Evolutionary conservation across 2,113 vertebrate genomes (phyloP).

Genomic region (Hippocampus guttulatus): DNA sequence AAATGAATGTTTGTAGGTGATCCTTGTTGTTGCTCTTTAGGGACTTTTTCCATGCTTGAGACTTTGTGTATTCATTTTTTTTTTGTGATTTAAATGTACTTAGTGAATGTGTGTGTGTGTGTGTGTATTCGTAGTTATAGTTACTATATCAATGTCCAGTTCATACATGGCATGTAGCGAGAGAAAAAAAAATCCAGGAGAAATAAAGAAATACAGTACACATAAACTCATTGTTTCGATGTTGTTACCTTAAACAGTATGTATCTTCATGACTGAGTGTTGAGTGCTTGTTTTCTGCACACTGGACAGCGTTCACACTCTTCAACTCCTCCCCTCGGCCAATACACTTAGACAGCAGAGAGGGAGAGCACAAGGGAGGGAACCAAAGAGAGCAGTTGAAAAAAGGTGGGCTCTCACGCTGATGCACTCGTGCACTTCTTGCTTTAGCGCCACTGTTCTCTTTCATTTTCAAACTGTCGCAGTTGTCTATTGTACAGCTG

Average conservation of each 20-base stretch:
- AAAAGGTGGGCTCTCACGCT: constrained; percentile 49
- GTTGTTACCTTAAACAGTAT: background rate
- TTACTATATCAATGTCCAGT: too few species aligned
- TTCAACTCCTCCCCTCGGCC: constrained; percentile 63
- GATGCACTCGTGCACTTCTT: constrained; percentile 65
- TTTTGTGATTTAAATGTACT: too few species aligned
- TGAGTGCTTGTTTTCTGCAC: constrained; percentile 38
- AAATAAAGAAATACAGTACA: background rate
- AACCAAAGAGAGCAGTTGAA: constrained; percentile 26
- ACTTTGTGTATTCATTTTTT: too few species aligned
- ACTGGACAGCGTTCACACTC: constrained; percentile 41
- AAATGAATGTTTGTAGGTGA: too few species aligned
- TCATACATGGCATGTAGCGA: background rate
- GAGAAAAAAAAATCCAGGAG: too few species aligned
- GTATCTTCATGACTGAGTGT: constrained; percentile 15
- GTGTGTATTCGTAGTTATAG: too few species aligned
- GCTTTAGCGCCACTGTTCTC: constrained; percentile 49
- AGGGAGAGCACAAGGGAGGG: constrained; percentile 27
- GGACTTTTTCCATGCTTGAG: too few species aligned
- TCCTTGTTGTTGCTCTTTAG: too few species aligned
- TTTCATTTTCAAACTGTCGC: constrained; percentile 9
- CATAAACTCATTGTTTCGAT: background rate
- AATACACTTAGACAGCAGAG: constrained; percentile 58
- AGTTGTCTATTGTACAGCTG: background rate
- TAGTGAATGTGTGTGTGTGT: too few species aligned